These are phyloP conservation scores for Cecropterus lyciades DNA, from an alignment of 1,140 invertebrate species.

Conservation along the genomic window DNA sequence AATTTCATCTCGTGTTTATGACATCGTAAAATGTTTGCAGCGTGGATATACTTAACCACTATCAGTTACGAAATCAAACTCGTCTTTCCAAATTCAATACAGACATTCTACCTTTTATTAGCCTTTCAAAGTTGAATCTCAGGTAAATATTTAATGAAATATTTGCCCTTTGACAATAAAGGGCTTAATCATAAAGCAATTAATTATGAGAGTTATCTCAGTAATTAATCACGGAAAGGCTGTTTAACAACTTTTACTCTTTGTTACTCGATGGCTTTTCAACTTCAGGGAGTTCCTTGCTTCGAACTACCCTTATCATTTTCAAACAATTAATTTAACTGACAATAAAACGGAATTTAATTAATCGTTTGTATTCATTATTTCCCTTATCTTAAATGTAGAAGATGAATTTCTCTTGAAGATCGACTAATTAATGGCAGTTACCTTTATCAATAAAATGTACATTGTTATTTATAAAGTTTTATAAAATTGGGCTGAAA, in stretches of 20 bases:
- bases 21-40: constrained; percentile 70
- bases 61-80: constrained; percentile 47
- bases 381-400: too few species aligned
- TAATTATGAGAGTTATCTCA: constrained; percentile 34
- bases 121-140: constrained; percentile 20
- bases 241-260: constrained; percentile 35
- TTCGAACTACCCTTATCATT: constrained; percentile 19
- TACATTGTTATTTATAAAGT: too few species aligned
- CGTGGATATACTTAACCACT: constrained; percentile 55
- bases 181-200: constrained; percentile 32
- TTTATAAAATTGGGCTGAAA: too few species aligned
- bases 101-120: constrained; percentile 11
- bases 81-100: constrained; percentile 10
- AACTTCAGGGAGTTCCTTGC: constrained; percentile 5
- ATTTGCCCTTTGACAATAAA: constrained; percentile 26
- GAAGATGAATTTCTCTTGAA: too few species aligned
- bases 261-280: constrained; percentile 27
- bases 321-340: constrained; percentile 17
- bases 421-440: too few species aligned
- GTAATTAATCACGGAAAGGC: constrained; percentile 30
- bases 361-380: not conserved
- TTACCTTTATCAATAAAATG: too few species aligned
- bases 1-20: constrained; percentile 79
- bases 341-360: constrained; percentile 6
- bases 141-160: constrained; percentile 34